Evolutionary conservation across 2,797 vertebrate genomes (phyloP), one percentile per base, ranked within the genome.

Genomic region (Psittacula echo): DNA sequence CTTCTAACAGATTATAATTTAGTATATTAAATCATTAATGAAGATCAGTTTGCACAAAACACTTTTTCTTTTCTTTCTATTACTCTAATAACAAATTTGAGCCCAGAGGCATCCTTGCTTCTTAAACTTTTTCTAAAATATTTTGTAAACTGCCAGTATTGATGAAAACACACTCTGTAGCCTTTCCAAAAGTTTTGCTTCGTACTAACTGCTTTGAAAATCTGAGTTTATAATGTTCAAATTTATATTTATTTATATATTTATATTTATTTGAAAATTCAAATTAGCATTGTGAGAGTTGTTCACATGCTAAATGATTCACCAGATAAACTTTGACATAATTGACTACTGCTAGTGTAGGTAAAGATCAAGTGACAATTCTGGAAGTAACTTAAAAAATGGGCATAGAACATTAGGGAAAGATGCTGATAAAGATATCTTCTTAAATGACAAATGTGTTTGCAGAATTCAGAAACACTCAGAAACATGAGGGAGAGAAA

Each of bases 331-430:
- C 5, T 81, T 66, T 30, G 16, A 58, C 58, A 30, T 34, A 82
- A 53, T 24, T 15, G 29, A 11, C 27, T 86, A 14, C 21, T 56
- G 13, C 9, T 44, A 39, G 6, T 44, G 7, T 13, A 60, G 8
- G 19, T 44, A 87, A 90, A 78, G 7, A 65, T 21, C 22, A 65
- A 56, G 26, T 17, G 32, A 76, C 11, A 84, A 24, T 48, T 62
- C 23, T 58, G 34, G 78, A 75, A 78, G 18, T n/a, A 71, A 23
- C 21, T 71, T 39, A n/a, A 78, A 79, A 77, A 23, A 3, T 14
- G 64, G 56, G 15, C 3, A 5, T 44, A 39, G n/a, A 51, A n/a
- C 7, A 20, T 6, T 1, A 4, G 22, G 9, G 3, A 2, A n/a
- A 78, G 42, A 56, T 18, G 11, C 8, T 70, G 24, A 51, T 44